phyloP scores from a whole-genome alignment of 2,888 invertebrate genomes.

The Acanthacorydalis orientalis region DNA sequence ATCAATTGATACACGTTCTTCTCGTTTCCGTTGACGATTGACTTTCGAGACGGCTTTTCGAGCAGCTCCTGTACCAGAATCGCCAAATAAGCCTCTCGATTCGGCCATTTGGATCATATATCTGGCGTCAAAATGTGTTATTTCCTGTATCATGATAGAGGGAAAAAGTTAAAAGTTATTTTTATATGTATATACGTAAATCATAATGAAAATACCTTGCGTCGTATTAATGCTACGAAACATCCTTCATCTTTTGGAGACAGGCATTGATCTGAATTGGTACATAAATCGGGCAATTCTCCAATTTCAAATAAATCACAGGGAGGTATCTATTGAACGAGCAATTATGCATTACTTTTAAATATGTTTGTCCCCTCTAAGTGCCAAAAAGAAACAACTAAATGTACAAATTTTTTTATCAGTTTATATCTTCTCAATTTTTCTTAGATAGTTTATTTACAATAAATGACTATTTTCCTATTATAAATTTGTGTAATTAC shows the following conservation, averaged over 20 bases:
- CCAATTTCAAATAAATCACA: constrained; percentile 52
- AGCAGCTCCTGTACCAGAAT: constrained; percentile 10
- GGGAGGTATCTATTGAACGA: constrained; percentile 37
- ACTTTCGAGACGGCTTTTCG: neutral
- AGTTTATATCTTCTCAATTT: too few relatives aligned
- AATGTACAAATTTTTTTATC: too few relatives aligned
- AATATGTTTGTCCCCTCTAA: too few relatives aligned
- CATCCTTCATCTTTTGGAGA: constrained; percentile 38
- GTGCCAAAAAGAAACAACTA: too few relatives aligned
- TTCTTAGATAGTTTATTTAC: too few relatives aligned
- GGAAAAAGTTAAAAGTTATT: too few relatives aligned
- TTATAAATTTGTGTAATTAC: too few relatives aligned
- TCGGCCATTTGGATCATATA: constrained; percentile 75
- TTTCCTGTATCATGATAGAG: constrained; percentile 29
- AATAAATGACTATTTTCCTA: too few relatives aligned
- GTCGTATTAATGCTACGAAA: constrained; percentile 45
- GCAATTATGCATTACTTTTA: too few relatives aligned
- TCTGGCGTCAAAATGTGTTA: constrained; percentile 62
- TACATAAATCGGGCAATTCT: constrained; percentile 39
- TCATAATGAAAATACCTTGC: constrained; percentile 32
- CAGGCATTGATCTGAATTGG: constrained; percentile 30
- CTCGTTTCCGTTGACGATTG: constrained; percentile 9
- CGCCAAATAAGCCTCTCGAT: constrained; percentile 58
- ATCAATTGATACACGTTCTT: constrained; percentile 14
- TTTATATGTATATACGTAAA: constrained; percentile 1